Evolutionary conservation across 2,888 invertebrate genomes (phyloP).

Genomic region (Amitus sp.): DNA sequence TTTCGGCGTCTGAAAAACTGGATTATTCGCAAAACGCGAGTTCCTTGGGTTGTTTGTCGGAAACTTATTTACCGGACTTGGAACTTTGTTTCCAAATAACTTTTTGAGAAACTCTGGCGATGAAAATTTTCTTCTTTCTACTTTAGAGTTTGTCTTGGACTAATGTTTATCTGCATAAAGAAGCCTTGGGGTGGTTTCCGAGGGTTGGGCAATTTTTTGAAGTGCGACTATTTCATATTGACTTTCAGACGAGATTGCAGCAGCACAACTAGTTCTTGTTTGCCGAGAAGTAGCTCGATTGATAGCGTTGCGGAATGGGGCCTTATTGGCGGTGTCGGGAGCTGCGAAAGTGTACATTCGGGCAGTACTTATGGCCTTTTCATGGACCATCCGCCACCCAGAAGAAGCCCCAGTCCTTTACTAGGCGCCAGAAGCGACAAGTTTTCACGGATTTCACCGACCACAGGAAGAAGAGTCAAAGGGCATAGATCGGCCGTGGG

Average conservation of each 20-base stretch:
- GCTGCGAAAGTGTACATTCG: slow-evolving; percentile 58
- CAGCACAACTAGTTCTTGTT: slow-evolving; percentile 51
- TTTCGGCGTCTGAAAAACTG: no score
- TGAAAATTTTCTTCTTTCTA: no score
- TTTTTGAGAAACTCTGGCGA: no score
- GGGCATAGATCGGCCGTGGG: slow-evolving; percentile 79
- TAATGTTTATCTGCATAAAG: no score
- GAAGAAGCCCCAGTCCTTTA: slow-evolving; percentile 63
- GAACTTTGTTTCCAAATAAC: no score
- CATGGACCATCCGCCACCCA: slow-evolving; percentile 56
- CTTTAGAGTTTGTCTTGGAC: no score
- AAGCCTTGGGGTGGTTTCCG: no score
- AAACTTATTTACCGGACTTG: no score
- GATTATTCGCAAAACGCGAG: no score
- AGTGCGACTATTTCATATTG: background rate
- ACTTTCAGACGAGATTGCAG: slow-evolving; percentile 52
- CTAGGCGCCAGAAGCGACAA: slow-evolving; percentile 68
- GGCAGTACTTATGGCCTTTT: slow-evolving; percentile 63
- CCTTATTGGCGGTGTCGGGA: slow-evolving; percentile 52
- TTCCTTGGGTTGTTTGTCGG: no score
- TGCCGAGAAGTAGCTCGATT: slow-evolving; percentile 81
- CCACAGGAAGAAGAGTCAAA: slow-evolving; percentile 80
- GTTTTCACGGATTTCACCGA: slow-evolving; percentile 77
- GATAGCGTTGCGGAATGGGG: slow-evolving; percentile 68
- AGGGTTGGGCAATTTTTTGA: no score